phyloP scores from a whole-genome alignment of 2,113 vertebrate genomes.

The Bufo gargarizans region DNA sequence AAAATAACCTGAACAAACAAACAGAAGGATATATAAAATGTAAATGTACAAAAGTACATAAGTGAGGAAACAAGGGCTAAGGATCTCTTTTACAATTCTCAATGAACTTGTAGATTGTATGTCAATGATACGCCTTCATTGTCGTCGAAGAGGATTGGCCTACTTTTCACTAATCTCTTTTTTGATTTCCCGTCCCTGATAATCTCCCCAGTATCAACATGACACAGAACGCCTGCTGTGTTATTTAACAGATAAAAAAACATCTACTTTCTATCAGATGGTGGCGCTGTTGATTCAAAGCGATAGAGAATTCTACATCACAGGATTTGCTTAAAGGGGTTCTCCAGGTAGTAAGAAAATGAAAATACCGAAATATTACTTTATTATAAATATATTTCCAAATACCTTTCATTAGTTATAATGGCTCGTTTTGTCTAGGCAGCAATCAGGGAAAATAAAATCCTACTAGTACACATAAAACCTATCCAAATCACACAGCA shows the following conservation, averaged over 20 bases:
- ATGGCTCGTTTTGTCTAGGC: no score
- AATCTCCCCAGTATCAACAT: neutral
- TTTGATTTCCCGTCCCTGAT: neutral
- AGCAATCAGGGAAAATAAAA: no score
- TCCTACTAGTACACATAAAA: no score
- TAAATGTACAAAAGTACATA: neutral
- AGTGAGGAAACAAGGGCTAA: neutral
- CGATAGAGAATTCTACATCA: neutral
- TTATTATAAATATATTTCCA: no score
- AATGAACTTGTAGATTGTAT: neutral
- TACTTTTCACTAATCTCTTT: neutral
- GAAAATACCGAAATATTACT: no score
- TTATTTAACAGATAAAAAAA: neutral
- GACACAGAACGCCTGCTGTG: neutral
- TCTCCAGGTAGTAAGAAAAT: no score
- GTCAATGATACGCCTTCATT: neutral
- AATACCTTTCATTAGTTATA: no score
- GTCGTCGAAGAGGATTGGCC: neutral
- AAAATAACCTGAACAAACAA: slow-evolving; percentile 80
- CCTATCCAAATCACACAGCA: no score
- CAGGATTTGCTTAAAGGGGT: neutral
- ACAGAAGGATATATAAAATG: neutral
- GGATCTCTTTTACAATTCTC: neutral
- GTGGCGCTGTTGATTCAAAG: slow-evolving; percentile 17
- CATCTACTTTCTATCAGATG: slow-evolving; percentile 23